These are phyloP conservation scores for Oscheius onirici DNA, from an alignment of 2,888 invertebrate genomes.

Conservation along the genomic window DNA sequence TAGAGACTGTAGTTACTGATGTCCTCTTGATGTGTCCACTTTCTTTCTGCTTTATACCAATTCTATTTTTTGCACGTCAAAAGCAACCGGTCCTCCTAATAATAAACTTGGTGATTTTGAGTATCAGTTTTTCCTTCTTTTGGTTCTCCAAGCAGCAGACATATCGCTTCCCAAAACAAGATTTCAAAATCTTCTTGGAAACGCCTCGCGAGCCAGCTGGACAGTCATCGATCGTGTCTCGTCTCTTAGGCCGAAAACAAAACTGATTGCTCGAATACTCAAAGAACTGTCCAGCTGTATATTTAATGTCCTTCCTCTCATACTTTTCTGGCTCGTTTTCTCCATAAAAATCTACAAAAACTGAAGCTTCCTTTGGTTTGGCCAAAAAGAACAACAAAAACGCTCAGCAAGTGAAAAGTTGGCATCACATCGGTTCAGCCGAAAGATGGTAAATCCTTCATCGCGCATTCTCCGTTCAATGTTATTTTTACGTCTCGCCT, in stretches of 20 bases:
- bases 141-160: no score
- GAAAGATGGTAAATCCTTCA: conserved; percentile 28
- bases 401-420: conserved; percentile 21
- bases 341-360: not conserved
- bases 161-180: no score
- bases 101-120: no score
- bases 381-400: not conserved
- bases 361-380: not conserved
- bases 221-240: no score
- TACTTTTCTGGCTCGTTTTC: no score
- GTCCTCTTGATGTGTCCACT: not conserved
- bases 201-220: no score
- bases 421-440: conserved; percentile 20
- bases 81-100: no score
- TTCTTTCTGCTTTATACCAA: not conserved
- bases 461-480: not conserved
- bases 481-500: not conserved
- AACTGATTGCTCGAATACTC: no score
- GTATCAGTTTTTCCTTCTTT: not conserved
- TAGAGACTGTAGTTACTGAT: not conserved
- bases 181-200: no score
- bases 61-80: not conserved
- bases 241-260: no score
- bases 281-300: no score
- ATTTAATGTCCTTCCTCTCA: no score